Conservation (phyloP, 2,113 vertebrate species). For the Paradoxurus hermaphroditus region DNA sequence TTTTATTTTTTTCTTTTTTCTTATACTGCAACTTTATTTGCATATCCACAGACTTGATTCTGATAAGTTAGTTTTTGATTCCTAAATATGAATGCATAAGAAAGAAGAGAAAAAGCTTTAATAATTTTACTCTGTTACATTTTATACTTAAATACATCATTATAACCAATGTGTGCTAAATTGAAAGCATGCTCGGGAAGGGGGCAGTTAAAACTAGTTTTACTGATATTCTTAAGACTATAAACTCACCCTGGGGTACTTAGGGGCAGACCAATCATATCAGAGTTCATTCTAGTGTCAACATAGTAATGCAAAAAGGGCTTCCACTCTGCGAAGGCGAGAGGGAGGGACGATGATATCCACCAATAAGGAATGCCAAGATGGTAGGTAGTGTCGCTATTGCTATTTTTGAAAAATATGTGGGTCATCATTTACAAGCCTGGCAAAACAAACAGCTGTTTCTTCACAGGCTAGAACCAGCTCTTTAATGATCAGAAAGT, state of each 20-base stretch:
- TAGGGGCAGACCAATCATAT: not conserved
- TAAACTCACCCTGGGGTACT: not conserved
- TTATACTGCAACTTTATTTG: not conserved
- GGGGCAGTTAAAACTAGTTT: not conserved
- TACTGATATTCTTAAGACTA: not conserved
- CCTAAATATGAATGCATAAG: not conserved
- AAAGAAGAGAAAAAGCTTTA: not conserved
- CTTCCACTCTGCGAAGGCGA: not conserved
- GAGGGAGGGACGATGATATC: not conserved
- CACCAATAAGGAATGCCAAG: not conserved
- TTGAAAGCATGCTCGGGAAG: not conserved
- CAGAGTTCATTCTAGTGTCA: slow-evolving; percentile 8
- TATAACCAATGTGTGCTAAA: not conserved
- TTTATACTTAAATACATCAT: not conserved
- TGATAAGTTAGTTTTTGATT: not conserved
- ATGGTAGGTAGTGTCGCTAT: not conserved
- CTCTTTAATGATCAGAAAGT: not conserved
- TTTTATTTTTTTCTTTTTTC: not conserved
- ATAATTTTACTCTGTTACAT: not conserved
- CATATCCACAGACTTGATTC: not conserved
- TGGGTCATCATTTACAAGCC: slow-evolving; percentile 28
- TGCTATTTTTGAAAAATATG: slow-evolving; percentile 52
- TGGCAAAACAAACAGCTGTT: slow-evolving; percentile 31
- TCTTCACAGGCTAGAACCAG: slow-evolving; percentile 15
- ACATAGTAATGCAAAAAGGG: not conserved